Evolutionary conservation across 1,140 invertebrate genomes (phyloP), one percentile per base, ranked within the genome.

Genomic region (Lutraria rhynchaena): DNA sequence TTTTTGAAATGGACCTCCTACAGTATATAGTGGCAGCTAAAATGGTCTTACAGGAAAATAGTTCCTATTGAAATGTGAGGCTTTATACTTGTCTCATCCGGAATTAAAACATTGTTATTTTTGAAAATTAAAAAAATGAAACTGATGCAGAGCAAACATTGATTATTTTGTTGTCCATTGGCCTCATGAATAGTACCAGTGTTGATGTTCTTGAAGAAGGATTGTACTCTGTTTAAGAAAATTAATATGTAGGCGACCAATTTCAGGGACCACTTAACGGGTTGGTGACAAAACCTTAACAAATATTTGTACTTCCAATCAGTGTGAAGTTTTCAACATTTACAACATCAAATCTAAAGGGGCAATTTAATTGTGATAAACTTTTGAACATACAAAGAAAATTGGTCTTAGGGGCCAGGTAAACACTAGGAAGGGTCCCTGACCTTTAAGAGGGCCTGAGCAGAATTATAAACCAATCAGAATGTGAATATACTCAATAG

Each of bases 371-470:
- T 67, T 49, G 44, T n/a, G 31, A 67, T 67, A 67, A 67, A 67
- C 63, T 49, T 67, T 67, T 46, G 41, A 67, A 24, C 63, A 67
- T 41, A 67, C 63, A 67, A 15, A 41, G 5, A 27, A 41, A 46
- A 67, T 46, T 46, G 19, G 41, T 37, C 44, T 31, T 37, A 67
- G 63, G 63, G 63, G 44, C 3, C 63, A 46, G n/a, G 60, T 49
- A 67, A 67, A 67, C 44, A 67, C 4, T 67, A 49, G 41, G 49
- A 67, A 46, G 37, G 63, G 63, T 41, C 63, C 63, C 37, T 67
- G 63, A 67, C 63, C 63, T 67, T 67, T n/a, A n/a, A 17, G 44
- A 67, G 24, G 27, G 31, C 63, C 37, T 11, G 27, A 46, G 9
- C 31, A 2, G 22, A 67, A 46, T 67, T 49, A 46, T 46, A 46